Percentiles rank a stretch among this genome's conserved stretches.
phyloP scores from a whole-genome alignment of 2,888 invertebrate genomes.

The Marronus borbonicus region DNA sequence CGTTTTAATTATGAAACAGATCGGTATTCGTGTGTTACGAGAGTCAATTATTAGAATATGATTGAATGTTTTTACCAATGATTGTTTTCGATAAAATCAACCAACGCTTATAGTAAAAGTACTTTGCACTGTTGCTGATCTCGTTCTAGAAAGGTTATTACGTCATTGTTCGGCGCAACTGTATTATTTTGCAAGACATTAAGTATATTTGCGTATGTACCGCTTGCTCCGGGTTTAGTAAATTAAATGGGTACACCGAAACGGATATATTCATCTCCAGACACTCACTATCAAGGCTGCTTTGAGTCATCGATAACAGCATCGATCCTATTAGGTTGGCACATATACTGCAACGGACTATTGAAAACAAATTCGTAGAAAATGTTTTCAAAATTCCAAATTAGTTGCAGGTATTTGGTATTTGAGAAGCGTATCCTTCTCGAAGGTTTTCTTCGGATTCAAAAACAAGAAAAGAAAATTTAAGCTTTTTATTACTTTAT shows the following conservation, averaged over 20 bases:
- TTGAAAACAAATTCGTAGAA: background rate
- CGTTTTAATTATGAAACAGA: constrained; percentile 27
- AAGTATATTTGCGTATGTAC: background rate
- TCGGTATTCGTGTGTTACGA: background rate
- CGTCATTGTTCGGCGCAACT: constrained; percentile 17
- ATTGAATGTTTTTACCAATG: background rate
- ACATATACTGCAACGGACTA: background rate
- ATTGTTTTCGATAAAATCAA: background rate
- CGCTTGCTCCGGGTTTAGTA: constrained; percentile 1
- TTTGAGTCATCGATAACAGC: constrained; percentile 34
- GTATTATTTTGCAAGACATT: background rate
- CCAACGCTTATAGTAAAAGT: background rate
- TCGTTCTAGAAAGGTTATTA: constrained; percentile 28
- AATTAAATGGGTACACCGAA: constrained; percentile 12
- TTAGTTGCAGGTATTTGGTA: background rate
- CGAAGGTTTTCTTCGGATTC: too few species aligned
- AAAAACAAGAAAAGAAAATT: too few species aligned
- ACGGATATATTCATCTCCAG: constrained; percentile 39
- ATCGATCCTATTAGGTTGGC: background rate
- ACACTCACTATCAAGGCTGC: constrained; percentile 35
- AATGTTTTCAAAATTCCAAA: constrained; percentile 8
- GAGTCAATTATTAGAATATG: background rate
- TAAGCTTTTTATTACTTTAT: too few species aligned
- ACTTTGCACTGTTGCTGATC: background rate
- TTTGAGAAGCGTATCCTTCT: too few species aligned